Conservation (phyloP, 2,888 invertebrate genomes). For the Drosophila ezoana region DNA sequence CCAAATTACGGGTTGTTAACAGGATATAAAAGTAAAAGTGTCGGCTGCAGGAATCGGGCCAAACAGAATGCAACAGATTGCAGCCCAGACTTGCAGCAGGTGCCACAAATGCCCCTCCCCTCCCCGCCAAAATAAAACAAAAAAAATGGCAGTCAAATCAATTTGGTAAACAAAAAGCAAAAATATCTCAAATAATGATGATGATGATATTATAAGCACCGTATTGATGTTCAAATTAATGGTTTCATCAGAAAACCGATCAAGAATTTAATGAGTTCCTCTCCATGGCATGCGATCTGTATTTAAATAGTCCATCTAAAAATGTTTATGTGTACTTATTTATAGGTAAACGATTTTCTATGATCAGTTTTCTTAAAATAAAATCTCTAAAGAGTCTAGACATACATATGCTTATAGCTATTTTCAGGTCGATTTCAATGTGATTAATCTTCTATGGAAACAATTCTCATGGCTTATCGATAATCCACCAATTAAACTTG, state of each 20-base stretch:
- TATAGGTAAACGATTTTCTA: background rate
- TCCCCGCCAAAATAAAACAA: too few species aligned
- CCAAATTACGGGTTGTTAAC: slow-evolving; percentile 78
- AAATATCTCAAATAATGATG: slow-evolving; percentile 4
- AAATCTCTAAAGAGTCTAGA: too few species aligned
- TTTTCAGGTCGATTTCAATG: too few species aligned
- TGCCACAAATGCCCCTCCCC: slow-evolving; percentile 21
- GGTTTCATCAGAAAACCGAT: background rate
- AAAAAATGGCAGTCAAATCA: slow-evolving; percentile 39
- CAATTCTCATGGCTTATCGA: too few species aligned
- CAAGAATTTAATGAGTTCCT: background rate
- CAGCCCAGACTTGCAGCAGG: slow-evolving; percentile 35
- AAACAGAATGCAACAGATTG: slow-evolving; percentile 26
- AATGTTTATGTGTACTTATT: slow-evolving; percentile 3
- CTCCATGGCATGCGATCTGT: background rate
- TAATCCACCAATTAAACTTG: too few species aligned
- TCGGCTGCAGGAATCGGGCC: slow-evolving; percentile 32
- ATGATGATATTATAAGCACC: slow-evolving; percentile 11
- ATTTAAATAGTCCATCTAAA: background rate
- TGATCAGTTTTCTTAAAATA: slow-evolving; percentile 22
- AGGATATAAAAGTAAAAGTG: slow-evolving; percentile 80
- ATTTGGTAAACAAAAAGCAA: slow-evolving; percentile 19
- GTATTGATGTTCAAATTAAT: slow-evolving; percentile 5
- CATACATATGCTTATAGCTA: too few species aligned
- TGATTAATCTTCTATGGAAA: too few species aligned